phyloP scores from a whole-genome alignment of 1,140 invertebrate genomes.

The Kradibia gibbosae region DNA sequence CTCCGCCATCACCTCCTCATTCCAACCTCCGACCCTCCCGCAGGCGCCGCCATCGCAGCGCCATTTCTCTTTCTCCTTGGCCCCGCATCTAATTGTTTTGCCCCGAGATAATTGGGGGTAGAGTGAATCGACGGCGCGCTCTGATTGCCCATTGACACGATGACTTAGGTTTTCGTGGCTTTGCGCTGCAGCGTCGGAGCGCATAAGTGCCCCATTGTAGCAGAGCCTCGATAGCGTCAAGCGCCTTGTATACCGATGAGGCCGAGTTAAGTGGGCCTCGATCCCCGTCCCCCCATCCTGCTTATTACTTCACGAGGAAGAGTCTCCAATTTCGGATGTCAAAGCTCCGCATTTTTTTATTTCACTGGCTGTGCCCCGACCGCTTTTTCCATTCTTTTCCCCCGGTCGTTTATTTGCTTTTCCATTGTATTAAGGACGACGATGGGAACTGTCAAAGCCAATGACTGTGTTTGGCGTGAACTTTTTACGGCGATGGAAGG shows the following conservation, averaged over 20 bases:
- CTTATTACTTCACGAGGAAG: slow-evolving; percentile 38
- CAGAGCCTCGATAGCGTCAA: slow-evolving; percentile 46
- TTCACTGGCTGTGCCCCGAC: background rate
- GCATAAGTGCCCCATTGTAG: slow-evolving; percentile 67
- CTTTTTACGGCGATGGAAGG: background rate
- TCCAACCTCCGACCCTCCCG: too few species aligned
- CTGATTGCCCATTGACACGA: slow-evolving; percentile 60
- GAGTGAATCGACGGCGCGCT: slow-evolving; percentile 38
- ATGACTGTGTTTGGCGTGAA: slow-evolving; percentile 16
- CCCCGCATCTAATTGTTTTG: slow-evolving; percentile 65
- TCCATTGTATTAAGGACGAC: background rate
- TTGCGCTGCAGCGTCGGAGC: slow-evolving; percentile 48
- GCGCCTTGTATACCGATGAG: slow-evolving; percentile 13
- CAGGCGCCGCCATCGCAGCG: background rate
- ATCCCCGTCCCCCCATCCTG: slow-evolving; percentile 38
- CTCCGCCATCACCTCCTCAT: too few species aligned
- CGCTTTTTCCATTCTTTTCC: slow-evolving; percentile 7
- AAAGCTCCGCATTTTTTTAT: slow-evolving; percentile 39
- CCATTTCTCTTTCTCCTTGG: background rate
- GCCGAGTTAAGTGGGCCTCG: slow-evolving; percentile 16
- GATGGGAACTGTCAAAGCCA: slow-evolving; percentile 33
- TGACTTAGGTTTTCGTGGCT: slow-evolving; percentile 61
- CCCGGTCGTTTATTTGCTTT: slow-evolving; percentile 10
- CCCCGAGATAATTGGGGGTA: slow-evolving; percentile 56
- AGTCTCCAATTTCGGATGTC: slow-evolving; percentile 36